Evolutionary conservation across 2,113 vertebrate species (phyloP).

Genomic region (Mungos mungo): DNA sequence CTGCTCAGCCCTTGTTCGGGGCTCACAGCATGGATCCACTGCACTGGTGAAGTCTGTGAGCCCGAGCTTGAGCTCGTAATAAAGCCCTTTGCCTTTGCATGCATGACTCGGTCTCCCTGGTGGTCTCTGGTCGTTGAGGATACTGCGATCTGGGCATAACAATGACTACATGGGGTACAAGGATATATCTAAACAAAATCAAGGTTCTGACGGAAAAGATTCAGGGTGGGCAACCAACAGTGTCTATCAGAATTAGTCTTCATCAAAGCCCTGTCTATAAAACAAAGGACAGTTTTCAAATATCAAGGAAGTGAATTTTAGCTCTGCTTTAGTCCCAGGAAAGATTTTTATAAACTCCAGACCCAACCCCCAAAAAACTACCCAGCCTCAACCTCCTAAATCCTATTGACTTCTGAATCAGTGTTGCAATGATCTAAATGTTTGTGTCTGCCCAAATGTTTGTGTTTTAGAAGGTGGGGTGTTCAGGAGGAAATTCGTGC

Average conservation of each 20-base stretch:
- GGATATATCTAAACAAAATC: background rate
- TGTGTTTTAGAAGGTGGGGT: background rate
- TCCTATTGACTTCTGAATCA: background rate
- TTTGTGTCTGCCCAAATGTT: background rate
- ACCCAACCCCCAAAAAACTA: rapidly evolving
- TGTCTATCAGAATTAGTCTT: background rate
- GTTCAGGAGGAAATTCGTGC: background rate
- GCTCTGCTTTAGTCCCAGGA: background rate
- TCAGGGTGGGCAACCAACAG: background rate
- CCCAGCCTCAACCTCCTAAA: background rate
- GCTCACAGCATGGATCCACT: too few species aligned
- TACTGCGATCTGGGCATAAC: too few species aligned
- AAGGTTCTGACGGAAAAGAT: background rate
- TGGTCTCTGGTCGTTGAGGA: too few species aligned
- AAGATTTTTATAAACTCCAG: background rate
- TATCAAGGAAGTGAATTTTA: background rate
- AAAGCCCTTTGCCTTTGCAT: too few species aligned
- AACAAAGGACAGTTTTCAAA: background rate
- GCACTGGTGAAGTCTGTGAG: too few species aligned
- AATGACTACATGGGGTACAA: background rate
- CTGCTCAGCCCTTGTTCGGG: too few species aligned
- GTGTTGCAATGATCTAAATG: background rate
- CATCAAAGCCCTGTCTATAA: background rate
- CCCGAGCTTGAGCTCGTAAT: too few species aligned
- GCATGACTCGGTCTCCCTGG: too few species aligned